These are phyloP conservation scores for Micrasema longulum DNA, from an alignment of 1,140 invertebrate genomes.

Conservation along the genomic window DNA sequence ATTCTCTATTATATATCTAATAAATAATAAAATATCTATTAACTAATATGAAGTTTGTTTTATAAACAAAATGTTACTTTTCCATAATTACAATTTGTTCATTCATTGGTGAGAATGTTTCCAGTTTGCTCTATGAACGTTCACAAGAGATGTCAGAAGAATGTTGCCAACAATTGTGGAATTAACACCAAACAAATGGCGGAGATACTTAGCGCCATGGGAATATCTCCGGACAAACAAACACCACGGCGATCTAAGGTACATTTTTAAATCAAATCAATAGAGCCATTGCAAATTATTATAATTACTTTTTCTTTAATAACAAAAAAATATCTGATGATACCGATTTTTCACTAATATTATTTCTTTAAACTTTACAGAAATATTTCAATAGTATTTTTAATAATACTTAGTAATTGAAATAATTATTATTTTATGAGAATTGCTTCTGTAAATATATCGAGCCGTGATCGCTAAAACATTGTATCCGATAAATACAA, in stretches of 20 bases:
- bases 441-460: too few species aligned
- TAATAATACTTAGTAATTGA: too few species aligned
- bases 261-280: too few species aligned
- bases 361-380: too few species aligned
- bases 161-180: slow-evolving; percentile 99
- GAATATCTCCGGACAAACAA: slow-evolving; percentile 92
- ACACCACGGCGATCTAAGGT: slow-evolving; percentile 77
- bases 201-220: slow-evolving; percentile 89
- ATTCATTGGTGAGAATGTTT: slow-evolving; percentile 25
- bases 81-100: background rate
- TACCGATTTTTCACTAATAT: too few species aligned
- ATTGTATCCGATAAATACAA: too few species aligned
- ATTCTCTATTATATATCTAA: background rate
- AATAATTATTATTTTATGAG: too few species aligned
- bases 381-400: too few species aligned
- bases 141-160: slow-evolving; percentile 98
- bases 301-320: too few species aligned
- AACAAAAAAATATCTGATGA: too few species aligned
- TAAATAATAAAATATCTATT: background rate
- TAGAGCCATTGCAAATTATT: too few species aligned
- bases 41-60: background rate
- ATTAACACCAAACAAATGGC: slow-evolving; percentile 98
- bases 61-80: background rate
- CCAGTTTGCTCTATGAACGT: slow-evolving; percentile 96
- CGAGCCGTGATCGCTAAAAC: too few species aligned